Conservation (phyloP, 2,888 invertebrate genomes). For the Caenorhabditis sp. region DNA sequence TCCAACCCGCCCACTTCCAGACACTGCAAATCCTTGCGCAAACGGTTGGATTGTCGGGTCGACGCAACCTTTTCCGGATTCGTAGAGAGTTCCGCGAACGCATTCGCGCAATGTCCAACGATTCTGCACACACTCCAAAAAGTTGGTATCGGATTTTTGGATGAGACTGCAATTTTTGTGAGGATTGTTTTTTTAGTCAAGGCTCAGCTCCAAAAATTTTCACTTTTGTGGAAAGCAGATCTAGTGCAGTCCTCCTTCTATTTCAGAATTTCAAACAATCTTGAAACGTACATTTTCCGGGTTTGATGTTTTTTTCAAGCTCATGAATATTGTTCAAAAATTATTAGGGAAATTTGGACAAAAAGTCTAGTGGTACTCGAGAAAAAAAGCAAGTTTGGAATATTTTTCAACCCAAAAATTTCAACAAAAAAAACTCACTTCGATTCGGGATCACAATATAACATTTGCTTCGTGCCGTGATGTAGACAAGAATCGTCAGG, state of each 20-base stretch:
- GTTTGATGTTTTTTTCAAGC: too few relatives aligned
- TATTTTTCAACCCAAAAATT: too few relatives aligned
- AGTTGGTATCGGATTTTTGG: conserved; percentile 35
- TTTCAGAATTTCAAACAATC: too few relatives aligned
- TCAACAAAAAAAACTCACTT: conserved; percentile 21
- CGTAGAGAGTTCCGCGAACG: conserved; percentile 43
- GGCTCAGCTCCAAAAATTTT: not conserved
- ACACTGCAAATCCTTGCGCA: conserved; percentile 56
- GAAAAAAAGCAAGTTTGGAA: too few relatives aligned
- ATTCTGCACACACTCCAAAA: conserved; percentile 40
- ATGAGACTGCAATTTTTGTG: too few relatives aligned
- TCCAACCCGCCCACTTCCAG: conserved; percentile 56
- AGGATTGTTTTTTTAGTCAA: not conserved
- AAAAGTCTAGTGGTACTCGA: too few relatives aligned
- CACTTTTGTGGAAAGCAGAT: too few relatives aligned
- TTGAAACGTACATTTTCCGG: too few relatives aligned
- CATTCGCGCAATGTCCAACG: conserved; percentile 43
- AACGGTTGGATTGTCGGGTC: conserved; percentile 56
- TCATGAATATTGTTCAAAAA: too few relatives aligned
- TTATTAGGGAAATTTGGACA: too few relatives aligned
- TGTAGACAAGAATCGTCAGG: conserved; percentile 41
- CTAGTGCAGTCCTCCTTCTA: too few relatives aligned
- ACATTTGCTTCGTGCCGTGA: conserved; percentile 35
- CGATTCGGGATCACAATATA: conserved; percentile 33
- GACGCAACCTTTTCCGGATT: conserved; percentile 46